These are phyloP conservation scores for Leptinotarsa lineolata DNA, from an alignment of 1,140 invertebrate genomes.

Conservation along the genomic window DNA sequence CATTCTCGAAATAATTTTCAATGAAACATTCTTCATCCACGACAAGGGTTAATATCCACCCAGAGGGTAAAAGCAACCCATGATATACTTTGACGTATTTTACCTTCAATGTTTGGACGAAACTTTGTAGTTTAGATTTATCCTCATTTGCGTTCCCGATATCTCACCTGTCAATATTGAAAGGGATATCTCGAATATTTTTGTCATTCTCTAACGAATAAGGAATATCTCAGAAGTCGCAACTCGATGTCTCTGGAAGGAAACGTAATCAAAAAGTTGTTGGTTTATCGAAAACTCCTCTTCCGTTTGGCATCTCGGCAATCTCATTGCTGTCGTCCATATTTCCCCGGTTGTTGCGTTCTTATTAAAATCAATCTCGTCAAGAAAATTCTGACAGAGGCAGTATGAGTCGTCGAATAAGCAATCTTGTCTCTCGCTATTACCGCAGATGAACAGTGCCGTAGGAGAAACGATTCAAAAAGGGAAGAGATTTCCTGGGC, in stretches of 20 bases:
- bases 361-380: constrained; percentile 28
- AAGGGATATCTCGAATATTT: too few species aligned
- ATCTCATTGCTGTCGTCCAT: constrained; percentile 27
- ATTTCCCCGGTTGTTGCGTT: constrained; percentile 26
- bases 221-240: too few species aligned
- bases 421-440: background rate
- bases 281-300: constrained; percentile 12
- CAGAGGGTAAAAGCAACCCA: too few species aligned
- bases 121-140: too few species aligned
- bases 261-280: constrained; percentile 19
- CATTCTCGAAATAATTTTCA: too few species aligned
- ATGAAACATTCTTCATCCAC: too few species aligned
- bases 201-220: too few species aligned
- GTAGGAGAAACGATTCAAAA: background rate
- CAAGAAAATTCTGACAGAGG: constrained; percentile 9
- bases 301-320: constrained; percentile 11
- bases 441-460: background rate
- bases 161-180: too few species aligned
- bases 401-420: background rate
- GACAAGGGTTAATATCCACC: too few species aligned
- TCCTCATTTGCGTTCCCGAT: too few species aligned
- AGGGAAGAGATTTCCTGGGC: background rate
- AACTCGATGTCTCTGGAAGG: background rate
- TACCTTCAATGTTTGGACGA: too few species aligned
- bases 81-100: too few species aligned